phyloP scores from a whole-genome alignment of 2,888 invertebrate species.

The Chrysolina americana region DNA sequence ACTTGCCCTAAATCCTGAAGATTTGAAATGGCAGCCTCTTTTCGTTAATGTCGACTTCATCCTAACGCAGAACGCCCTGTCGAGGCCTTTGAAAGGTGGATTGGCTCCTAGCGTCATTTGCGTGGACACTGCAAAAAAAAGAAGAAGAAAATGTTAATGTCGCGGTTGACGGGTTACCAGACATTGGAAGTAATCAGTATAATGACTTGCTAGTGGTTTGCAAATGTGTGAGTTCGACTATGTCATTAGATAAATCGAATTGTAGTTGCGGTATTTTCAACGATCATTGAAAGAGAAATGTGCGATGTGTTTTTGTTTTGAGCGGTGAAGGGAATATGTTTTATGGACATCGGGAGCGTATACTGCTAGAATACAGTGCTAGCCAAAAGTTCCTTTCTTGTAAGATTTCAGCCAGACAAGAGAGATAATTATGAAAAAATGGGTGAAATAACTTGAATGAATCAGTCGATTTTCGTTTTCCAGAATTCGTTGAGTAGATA shows the following conservation, averaged over 20 bases:
- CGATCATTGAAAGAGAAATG: conserved; percentile 10
- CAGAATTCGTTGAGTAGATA: no score
- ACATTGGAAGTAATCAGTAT: conserved; percentile 31
- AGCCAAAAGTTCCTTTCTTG: no score
- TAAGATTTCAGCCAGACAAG: no score
- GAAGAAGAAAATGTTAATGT: conserved; percentile 33
- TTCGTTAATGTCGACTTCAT: conserved; percentile 99
- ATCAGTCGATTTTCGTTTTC: no score
- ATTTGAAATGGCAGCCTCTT: conserved; percentile 96
- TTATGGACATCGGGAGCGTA: not conserved
- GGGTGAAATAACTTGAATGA: no score
- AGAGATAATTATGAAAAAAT: no score
- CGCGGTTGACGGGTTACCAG: conserved; percentile 29
- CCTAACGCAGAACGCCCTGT: conserved; percentile 93
- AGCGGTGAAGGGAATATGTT: not conserved
- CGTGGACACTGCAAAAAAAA: conserved; percentile 79
- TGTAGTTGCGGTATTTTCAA: conserved; percentile 23
- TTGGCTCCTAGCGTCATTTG: conserved; percentile 84
- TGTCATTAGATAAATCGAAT: conserved; percentile 22
- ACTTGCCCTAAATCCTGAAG: conserved; percentile 92
- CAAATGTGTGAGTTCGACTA: conserved; percentile 19
- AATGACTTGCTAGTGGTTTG: conserved; percentile 28
- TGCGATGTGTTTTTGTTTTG: conserved; percentile 12
- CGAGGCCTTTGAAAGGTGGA: conserved; percentile 84
- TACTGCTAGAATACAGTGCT: not conserved